Percentiles rank a stretch among this genome's conserved stretches.
Evolutionary conservation across 2,113 vertebrate species (phyloP).

Genomic region (Tauraco erythrolophus): DNA sequence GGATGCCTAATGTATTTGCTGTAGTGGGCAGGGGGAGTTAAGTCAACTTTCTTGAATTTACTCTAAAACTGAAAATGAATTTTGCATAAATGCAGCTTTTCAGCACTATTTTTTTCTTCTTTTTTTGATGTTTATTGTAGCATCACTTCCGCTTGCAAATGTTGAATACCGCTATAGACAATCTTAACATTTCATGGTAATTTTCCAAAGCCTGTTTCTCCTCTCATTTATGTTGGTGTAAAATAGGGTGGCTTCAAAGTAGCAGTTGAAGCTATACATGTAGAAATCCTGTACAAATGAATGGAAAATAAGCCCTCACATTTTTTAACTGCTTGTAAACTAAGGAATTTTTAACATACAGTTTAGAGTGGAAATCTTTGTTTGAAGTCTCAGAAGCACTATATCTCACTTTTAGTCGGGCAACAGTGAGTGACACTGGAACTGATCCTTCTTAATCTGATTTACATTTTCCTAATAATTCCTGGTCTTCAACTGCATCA

Average conservation of each 20-base stretch:
- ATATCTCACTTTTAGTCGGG: background rate
- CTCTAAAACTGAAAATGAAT: conserved; percentile 17
- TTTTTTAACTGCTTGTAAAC: background rate
- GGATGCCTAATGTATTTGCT: background rate
- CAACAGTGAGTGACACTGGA: background rate
- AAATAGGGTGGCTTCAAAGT: background rate
- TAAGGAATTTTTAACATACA: background rate
- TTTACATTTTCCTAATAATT: background rate
- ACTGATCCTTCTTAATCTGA: background rate
- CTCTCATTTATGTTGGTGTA: background rate
- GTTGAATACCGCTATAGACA: background rate
- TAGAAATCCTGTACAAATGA: background rate
- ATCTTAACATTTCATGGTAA: background rate
- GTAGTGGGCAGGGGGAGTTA: background rate
- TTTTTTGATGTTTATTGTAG: background rate
- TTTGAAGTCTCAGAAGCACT: background rate
- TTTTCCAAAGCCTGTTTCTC: background rate
- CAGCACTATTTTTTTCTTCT: background rate
- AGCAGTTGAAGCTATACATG: background rate
- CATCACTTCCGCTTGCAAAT: background rate
- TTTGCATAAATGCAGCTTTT: background rate
- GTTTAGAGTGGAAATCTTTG: background rate
- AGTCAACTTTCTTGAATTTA: background rate
- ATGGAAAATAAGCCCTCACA: background rate
- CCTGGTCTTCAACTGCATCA: background rate